Conservation (phyloP, 2,797 vertebrate genomes). For the Lacerta bilineata region DNA sequence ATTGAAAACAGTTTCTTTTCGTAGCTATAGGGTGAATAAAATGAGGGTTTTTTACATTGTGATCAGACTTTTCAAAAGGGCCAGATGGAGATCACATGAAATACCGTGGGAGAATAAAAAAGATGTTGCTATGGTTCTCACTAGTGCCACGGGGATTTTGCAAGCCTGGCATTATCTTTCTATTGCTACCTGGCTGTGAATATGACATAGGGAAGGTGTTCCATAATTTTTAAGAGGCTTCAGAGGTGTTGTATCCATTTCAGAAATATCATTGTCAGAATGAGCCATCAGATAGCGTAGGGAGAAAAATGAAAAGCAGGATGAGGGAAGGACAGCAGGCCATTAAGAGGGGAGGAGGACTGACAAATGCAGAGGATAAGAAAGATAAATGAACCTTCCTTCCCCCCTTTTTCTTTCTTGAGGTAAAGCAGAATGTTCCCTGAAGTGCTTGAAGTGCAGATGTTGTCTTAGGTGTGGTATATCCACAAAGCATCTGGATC, state of each 20-base stretch:
- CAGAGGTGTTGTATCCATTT: conserved; percentile 2
- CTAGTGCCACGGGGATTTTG: not conserved
- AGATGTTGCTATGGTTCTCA: not conserved
- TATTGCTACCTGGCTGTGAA: not conserved
- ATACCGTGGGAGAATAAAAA: not conserved
- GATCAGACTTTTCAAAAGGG: no score
- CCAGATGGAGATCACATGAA: not conserved
- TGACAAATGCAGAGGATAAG: conserved; percentile 9
- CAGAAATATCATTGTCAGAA: conserved; percentile 13
- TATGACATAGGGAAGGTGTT: not conserved
- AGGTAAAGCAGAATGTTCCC: conserved; percentile 49
- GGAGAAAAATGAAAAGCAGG: conserved; percentile 11
- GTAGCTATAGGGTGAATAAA: not conserved
- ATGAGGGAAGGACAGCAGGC: not conserved
- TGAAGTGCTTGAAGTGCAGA: conserved; percentile 61
- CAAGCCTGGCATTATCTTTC: not conserved
- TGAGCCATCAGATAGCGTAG: conserved; percentile 9
- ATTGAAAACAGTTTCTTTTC: not conserved
- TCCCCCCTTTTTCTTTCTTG: conserved; percentile 42
- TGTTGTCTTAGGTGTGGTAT: conserved; percentile 66
- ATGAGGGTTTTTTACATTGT: not conserved
- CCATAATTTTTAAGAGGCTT: conserved; percentile 8
- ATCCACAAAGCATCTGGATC: conserved; percentile 66
- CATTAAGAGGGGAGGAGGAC: not conserved
- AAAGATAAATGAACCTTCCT: not conserved